These are phyloP conservation scores for Eupsilia transversa DNA, from an alignment of 2,888 invertebrate genomes.

Conservation along the genomic window DNA sequence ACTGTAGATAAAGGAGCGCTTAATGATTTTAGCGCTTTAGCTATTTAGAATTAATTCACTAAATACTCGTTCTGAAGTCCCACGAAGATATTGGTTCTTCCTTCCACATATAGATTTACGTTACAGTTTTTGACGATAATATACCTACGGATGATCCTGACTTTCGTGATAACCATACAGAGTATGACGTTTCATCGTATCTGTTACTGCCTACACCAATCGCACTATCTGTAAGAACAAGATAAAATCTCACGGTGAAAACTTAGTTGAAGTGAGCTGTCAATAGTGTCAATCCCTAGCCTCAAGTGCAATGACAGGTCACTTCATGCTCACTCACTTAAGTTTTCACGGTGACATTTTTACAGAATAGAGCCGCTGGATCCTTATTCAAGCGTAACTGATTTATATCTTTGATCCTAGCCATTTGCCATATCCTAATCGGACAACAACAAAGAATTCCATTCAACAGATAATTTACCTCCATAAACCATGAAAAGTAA, in stretches of 20 bases:
- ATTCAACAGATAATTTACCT: neutral
- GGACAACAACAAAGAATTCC: neutral
- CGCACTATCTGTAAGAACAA: no score
- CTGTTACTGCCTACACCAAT: neutral
- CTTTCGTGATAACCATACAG: neutral
- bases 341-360: neutral
- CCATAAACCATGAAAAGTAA: neutral
- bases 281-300: no score
- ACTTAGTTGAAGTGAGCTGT: no score
- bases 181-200: neutral
- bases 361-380: neutral
- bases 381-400: neutral
- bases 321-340: neutral
- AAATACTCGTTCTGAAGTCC: neutral
- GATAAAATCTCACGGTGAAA: no score
- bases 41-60: neutral
- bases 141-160: neutral
- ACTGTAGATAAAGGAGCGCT: neutral
- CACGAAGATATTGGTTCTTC: no score
- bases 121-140: neutral
- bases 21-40: neutral
- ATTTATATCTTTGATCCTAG: neutral
- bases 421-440: neutral
- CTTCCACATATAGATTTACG: neutral
- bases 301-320: no score